Evolutionary conservation across 2,888 invertebrate species (phyloP), one percentile per base, ranked within the genome.

Genomic region (Drosophila lacicola): DNA sequence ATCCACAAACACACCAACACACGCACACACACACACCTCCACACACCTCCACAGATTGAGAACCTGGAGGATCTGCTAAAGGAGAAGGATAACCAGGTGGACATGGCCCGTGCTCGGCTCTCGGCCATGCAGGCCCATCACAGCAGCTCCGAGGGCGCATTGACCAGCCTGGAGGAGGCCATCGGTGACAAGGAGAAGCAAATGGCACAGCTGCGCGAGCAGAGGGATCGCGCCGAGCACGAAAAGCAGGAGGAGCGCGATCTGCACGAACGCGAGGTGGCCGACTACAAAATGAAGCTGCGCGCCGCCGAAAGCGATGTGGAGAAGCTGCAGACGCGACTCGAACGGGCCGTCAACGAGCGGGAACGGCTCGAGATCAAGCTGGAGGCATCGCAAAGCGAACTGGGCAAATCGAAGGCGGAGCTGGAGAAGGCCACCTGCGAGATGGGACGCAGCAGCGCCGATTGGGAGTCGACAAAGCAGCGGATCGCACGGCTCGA

Each of bases 1-100:
- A 36, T 29, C 34, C 10, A 25, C 4, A 29, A 21, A 51, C 17
- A 25, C 33, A 34, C 2, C 17, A 17, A 9, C 34, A 49, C n/a
- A 10, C 13, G 10, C n/a, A 36, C 10, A 29, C 36, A n/a, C 10
- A 49, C 36, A 17, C 17, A 17, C 17, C 17, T 17, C 17, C 17
- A 17, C 17, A 34, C 21, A 44, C 39, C 17, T 61, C 39, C 47
- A 66, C 91, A 99, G 98, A 97, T 99, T 91, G 99, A 99, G 93
- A 98, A 98, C 92, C 94, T 99, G 76, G 99, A 99, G 94, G 99
- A 99, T 91, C 94, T 98, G 57, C 94, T 99, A 55, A 98, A 98
- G 93, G 99, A 99, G 92, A 99, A 99, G 93, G 99, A 99, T 92
- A 98, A 98, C 93, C 98, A 99, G 94, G 97, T 99, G 60, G 98